Evolutionary conservation across 2,888 invertebrate genomes (phyloP), one percentile per base, ranked within the genome.

Genomic region (Drosophila setosimentum): DNA sequence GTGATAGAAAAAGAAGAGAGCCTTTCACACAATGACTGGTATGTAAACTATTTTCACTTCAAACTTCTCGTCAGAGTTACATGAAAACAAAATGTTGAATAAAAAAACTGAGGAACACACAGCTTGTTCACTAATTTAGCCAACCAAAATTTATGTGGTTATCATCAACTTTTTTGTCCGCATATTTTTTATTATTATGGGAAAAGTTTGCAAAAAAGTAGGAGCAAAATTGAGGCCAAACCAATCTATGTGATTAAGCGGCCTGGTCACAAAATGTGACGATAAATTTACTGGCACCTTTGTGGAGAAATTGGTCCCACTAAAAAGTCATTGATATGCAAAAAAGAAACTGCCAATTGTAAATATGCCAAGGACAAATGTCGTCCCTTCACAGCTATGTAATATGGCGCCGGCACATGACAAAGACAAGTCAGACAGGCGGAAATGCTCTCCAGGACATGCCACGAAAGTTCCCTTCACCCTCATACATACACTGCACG

Each of bases 301-400:
- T 45, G 16, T 54, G 33, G 32, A 48, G 51, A 42, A 67, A 53
- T 67, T 71, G 65, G 48, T 68, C 53, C 8, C 35, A 58, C 37
- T 32, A 16, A 54, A 77, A 66, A 73, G 68, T 70, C 77, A 82
- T 80, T 87, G 87, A 82, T 87, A 80, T 87, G 83, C 87, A 40
- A 24, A 24, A 65, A 70, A 63, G 79, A 77, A 76, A 79, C 73
- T 77, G 84, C 74, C 77, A 77, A 75, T 83, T 83, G 85, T 87
- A 86, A 86, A 86, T 84, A 71, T 80, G 73, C 72, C 65, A 66
- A 49, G 68, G 74, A 69, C 57, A 63, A 67, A 50, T 45, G 53
- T 49, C 6, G 55, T 60, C 49, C 67, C 27, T 48, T 61, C 72
- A 61, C 50, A 59, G 33, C 48, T 16, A 54, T 29, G 70, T 49